phyloP scores from a whole-genome alignment of 1,140 invertebrate species.

The fruit fly (Drosophila melanogaster) region Release_6_plus_ISO1_MT NT_037436.4:5497001-5497500 shows the following conservation, averaged over 20 bases:
- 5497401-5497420: constrained; percentile 18
- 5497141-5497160: constrained; percentile 31
- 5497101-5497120: constrained; percentile 8
- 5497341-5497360: constrained; percentile 70
- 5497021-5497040: constrained; percentile 73
- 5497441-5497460: constrained; percentile 50
- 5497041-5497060: constrained; percentile 67
- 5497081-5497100: constrained; percentile 9
- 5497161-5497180: constrained; percentile 8
- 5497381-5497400: constrained; percentile 48
- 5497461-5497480: constrained; percentile 20
- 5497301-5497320: constrained; percentile 44
- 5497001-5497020: constrained; percentile 63
- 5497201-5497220: constrained; percentile 31
- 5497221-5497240: constrained; percentile 53
- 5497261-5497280: constrained; percentile 23
- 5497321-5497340: constrained; percentile 53
- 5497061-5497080: neutral
- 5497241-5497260: constrained; percentile 32
- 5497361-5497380: constrained; percentile 20
- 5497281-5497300: constrained; percentile 5
- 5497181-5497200: constrained; percentile 31
- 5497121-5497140: constrained; percentile 7
- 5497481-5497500: no score
- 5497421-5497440: constrained; percentile 55